These are phyloP conservation scores for Lepidurus packardi DNA, from an alignment of 1,140 invertebrate genomes.

Conservation along the genomic window DNA sequence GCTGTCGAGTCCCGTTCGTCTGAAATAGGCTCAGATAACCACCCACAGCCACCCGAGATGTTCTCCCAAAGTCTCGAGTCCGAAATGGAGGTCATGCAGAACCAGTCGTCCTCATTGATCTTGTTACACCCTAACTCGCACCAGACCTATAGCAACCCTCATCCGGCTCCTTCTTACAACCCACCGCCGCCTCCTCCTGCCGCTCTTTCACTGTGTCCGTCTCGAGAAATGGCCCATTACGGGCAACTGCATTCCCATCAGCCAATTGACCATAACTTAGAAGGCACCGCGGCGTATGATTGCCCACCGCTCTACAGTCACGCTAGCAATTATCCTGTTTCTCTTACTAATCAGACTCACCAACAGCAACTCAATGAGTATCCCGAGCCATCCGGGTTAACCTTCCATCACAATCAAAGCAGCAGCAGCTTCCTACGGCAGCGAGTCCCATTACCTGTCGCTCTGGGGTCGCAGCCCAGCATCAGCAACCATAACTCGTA, in stretches of 20 bases:
- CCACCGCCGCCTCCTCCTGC: conserved; percentile 9
- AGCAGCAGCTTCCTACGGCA: neutral
- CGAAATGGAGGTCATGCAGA: neutral
- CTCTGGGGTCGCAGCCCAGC: neutral
- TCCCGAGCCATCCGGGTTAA: neutral
- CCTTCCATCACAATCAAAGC: neutral
- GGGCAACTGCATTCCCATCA: neutral
- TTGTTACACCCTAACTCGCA: neutral
- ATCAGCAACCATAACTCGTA: neutral
- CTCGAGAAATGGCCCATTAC: neutral
- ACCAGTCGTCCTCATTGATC: neutral
- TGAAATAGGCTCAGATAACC: conserved; percentile 5
- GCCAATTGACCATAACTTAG: neutral
- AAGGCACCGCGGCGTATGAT: conserved; percentile 2
- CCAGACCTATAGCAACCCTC: neutral
- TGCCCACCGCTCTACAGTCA: conserved; percentile 2
- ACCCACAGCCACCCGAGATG: neutral
- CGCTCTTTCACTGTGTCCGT: neutral
- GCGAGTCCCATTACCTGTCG: neutral
- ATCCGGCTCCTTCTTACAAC: neutral
- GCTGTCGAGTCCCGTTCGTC: neutral
- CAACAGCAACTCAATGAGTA: neutral
- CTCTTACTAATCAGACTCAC: conserved; percentile 9
- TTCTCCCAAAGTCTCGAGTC: neutral
- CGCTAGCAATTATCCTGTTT: conserved; percentile 6